Evolutionary conservation across 2,113 vertebrate species (phyloP).

Genomic region (Pitta sordida): DNA sequence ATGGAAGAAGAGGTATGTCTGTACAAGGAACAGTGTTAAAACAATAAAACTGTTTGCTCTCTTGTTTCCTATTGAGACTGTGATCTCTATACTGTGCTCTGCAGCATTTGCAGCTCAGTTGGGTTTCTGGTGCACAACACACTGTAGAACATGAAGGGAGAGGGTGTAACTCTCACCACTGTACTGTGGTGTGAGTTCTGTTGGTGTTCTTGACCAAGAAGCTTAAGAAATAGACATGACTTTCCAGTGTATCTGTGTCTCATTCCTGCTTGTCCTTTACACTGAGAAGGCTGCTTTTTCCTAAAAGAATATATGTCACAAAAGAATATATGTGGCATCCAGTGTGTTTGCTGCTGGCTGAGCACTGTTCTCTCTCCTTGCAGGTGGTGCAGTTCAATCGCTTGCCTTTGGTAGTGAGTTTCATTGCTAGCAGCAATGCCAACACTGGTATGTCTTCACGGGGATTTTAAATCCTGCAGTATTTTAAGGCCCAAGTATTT

Average conservation of each 20-base stretch:
- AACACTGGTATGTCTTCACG: slow-evolving; percentile 83
- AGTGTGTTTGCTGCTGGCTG: background rate
- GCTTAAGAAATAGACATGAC: background rate
- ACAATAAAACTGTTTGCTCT: background rate
- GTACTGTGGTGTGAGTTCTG: background rate
- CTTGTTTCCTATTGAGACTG: background rate
- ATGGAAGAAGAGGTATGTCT: background rate
- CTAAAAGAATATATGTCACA: background rate
- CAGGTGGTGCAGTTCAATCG: slow-evolving; percentile 89
- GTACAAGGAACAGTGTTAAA: background rate
- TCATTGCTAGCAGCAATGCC: slow-evolving; percentile 92
- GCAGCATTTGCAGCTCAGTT: background rate
- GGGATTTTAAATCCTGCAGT: background rate
- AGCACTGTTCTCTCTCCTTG: background rate
- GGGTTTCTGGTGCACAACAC: background rate
- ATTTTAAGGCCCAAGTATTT: background rate
- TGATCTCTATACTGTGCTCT: background rate
- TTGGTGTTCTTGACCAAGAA: background rate
- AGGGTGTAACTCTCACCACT: too few relatives aligned
- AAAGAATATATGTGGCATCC: background rate
- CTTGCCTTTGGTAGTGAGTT: slow-evolving; percentile 94
- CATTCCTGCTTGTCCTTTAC: background rate
- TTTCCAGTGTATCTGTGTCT: background rate
- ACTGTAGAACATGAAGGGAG: fast-evolving
- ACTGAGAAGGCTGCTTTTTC: background rate